Evolutionary conservation across 2,113 vertebrate genomes (phyloP), one percentile per base, ranked within the genome.

Genomic region (Orientallactaga bullata): DNA sequence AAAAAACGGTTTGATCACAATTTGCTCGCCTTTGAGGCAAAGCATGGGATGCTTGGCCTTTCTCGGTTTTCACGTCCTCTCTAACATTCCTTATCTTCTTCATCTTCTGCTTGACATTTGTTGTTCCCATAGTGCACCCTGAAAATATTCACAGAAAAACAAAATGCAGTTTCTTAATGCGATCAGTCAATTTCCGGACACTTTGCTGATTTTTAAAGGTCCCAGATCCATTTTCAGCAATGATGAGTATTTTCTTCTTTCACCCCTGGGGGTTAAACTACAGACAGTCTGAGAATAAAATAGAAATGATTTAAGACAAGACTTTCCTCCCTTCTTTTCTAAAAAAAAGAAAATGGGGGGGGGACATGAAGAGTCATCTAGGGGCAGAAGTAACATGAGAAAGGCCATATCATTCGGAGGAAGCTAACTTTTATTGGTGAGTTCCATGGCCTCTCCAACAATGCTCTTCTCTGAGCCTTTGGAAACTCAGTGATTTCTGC

Each of bases 1-100:
- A 88, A 93, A 99, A 98, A 42, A 98, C 71, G 0, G 58, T 97
- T 96, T 98, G 98, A 96, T 98, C 97, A 77, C 94, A 90, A 11
- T 96, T 20, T 0, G 96, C 92, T 79, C 97, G 95, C 72, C 66
- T 96, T 87, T 97, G 97, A 58, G 98, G 97, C 66, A 91, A 68
- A 97, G 94, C 83, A 58, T 69, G 39, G 63, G 94, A 94, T 4
- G 93, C 13, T 5, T 71, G n/a, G 11, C 73, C 81, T 96, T 96
- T 98, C 86, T 95, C 98, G 79, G 79, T 91, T 91, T 98, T 98
- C 2, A 80, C 97, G 71, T 98, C 97, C 86, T 97, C 96, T 60
- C 92, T 61, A 32, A 89, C 87, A 24, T 97, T 98, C 86, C 91
- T 98, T 85, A 98, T 98, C 84, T 98, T 97, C 84, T 95, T 98